These are phyloP conservation scores for Condylostylus longicornis DNA, from an alignment of 1,140 invertebrate genomes.

Conservation along the genomic window DNA sequence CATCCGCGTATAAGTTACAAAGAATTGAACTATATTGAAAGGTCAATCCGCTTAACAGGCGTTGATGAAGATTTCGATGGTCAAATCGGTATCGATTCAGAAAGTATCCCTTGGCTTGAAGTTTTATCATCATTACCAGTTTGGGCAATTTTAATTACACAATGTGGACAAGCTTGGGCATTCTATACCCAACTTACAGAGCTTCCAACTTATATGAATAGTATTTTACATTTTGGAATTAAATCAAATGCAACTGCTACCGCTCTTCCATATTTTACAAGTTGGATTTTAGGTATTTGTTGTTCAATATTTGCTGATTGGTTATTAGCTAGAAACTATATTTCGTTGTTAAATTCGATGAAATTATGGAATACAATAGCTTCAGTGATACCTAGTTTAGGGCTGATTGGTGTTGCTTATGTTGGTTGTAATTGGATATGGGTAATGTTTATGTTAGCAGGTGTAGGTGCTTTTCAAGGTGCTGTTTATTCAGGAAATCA, in stretches of 20 bases:
- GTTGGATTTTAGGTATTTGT: conserved; percentile 51
- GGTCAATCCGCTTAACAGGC: conserved; percentile 34
- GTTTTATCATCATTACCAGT: conserved; percentile 69
- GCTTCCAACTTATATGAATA: conserved; percentile 85
- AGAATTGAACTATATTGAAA: conserved; percentile 50
- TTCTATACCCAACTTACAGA: conserved; percentile 91
- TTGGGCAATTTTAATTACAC: conserved; percentile 74
- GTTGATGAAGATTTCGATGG: neutral
- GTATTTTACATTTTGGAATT: conserved; percentile 79
- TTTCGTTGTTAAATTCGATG: conserved; percentile 50
- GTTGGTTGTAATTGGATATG: conserved; percentile 54
- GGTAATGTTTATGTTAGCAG: conserved; percentile 53
- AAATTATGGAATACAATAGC: conserved; percentile 64
- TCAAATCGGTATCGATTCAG: no score
- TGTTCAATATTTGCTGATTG: conserved; percentile 56
- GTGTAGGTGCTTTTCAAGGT: conserved; percentile 54
- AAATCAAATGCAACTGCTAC: conserved; percentile 65
- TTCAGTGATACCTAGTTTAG: conserved; percentile 54
- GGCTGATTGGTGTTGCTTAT: conserved; percentile 58
- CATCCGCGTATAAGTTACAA: conserved; percentile 64
- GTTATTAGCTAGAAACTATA: conserved; percentile 43
- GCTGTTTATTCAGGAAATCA: conserved; percentile 64
- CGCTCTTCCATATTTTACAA: conserved; percentile 61
- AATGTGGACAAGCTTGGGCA: conserved; percentile 85
- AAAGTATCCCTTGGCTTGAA: conserved; percentile 50